Evolutionary conservation across 2,797 vertebrate species (phyloP).

Genomic region (Falco rusticolus): DNA sequence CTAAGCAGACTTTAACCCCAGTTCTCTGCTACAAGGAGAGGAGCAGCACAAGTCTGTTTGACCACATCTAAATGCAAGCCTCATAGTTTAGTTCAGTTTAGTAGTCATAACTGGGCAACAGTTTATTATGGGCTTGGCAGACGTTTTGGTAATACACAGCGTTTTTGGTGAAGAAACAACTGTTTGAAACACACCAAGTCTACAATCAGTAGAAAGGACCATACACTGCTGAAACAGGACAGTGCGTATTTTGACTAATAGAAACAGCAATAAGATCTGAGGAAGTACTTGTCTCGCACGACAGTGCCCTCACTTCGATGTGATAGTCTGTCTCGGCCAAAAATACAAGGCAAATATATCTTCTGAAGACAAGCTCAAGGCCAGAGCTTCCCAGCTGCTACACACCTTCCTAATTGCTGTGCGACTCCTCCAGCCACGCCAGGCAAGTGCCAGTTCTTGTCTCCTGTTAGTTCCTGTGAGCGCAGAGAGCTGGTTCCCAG

Average conservation of each 20-base stretch:
- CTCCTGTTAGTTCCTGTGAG: neutral
- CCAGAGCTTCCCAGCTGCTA: neutral
- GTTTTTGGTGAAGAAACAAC: neutral
- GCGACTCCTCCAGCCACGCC: neutral
- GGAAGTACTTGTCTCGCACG: neutral
- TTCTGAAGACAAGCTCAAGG: neutral
- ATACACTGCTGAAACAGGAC: neutral
- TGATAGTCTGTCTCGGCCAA: neutral
- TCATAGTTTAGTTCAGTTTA: neutral
- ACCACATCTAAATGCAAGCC: neutral
- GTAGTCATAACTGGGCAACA: neutral
- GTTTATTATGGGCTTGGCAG: neutral
- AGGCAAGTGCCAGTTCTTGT: neutral
- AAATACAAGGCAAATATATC: neutral
- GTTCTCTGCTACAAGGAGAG: neutral
- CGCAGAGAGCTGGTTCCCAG: conserved; percentile 27
- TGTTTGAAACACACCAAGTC: neutral
- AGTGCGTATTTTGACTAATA: neutral
- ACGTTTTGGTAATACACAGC: neutral
- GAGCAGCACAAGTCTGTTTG: neutral
- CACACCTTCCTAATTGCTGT: neutral
- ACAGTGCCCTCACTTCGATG: neutral
- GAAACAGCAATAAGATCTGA: neutral
- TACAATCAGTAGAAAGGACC: neutral
- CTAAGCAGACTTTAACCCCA: neutral